Conservation (phyloP, 1,140 invertebrate species). For the Chlorops oryzae region DNA sequence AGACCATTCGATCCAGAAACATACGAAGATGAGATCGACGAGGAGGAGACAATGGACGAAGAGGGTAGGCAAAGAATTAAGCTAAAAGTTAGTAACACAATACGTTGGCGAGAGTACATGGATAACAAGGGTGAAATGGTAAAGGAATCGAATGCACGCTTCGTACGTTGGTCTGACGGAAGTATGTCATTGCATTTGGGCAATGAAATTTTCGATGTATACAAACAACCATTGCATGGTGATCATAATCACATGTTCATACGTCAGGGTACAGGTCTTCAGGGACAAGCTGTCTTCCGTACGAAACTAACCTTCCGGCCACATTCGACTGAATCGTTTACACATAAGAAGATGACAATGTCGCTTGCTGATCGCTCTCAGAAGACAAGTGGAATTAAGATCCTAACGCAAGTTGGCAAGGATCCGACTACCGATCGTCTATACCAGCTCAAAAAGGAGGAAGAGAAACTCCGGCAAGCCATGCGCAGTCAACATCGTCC, state of each 20-base stretch:
- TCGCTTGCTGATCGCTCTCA: slow-evolving; percentile 94
- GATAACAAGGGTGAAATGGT: slow-evolving; percentile 77
- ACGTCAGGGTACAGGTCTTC: slow-evolving; percentile 93
- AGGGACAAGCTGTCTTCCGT: slow-evolving; percentile 94
- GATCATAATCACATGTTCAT: slow-evolving; percentile 95
- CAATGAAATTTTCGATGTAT: slow-evolving; percentile 96
- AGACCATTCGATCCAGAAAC: slow-evolving; percentile 90
- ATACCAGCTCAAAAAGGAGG: slow-evolving; percentile 90
- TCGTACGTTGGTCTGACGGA: slow-evolving; percentile 96
- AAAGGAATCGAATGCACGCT: slow-evolving; percentile 91
- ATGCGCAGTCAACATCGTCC: slow-evolving; percentile 61
- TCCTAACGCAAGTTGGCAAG: slow-evolving; percentile 86
- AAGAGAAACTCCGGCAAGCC: slow-evolving; percentile 82
- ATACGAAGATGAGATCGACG: slow-evolving; percentile 99
- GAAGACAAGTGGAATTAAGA: slow-evolving; percentile 94
- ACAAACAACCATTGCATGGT: slow-evolving; percentile 81
- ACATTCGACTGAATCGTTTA: slow-evolving; percentile 96
- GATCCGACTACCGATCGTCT: slow-evolving; percentile 89
- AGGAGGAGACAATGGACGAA: slow-evolving; percentile 96
- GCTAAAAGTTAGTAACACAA: slow-evolving; percentile 95
- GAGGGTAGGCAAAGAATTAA: slow-evolving; percentile 91
- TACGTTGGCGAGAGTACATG: slow-evolving; percentile 86
- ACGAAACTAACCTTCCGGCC: slow-evolving; percentile 96
- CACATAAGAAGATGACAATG: slow-evolving; percentile 97
- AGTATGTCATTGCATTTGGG: slow-evolving; percentile 96